Base-by-base conservation (phyloP, 1,140 invertebrate species). In the Triops longicaudatus region DNA sequence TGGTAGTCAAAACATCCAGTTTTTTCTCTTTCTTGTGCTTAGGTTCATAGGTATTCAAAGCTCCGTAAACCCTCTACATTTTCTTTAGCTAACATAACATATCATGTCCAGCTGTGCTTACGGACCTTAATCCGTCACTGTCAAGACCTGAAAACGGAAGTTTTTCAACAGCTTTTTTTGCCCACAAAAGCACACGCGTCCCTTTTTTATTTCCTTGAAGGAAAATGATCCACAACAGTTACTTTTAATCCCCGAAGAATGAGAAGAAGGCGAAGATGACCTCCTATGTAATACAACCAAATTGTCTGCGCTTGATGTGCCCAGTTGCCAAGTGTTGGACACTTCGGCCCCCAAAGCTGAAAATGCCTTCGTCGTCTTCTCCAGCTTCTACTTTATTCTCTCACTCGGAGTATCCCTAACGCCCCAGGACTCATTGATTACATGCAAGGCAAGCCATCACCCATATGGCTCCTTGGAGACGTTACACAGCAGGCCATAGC, bases 71-170 rank as follows among this genome's bases (percentile, higher is more conserved):
- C 31, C 31, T 37, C 7, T 37, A 37, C 31, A 37, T 37, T 37
- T 37, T 37, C 31, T 37, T 37, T 37, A 37, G 31, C 22, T n/a
- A n/a, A 11, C 22, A 63, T 63, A 63, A 63, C 3, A 22, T 63
- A 63, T 63, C 50, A 63, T 63, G 50, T 63, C 50, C 50, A 63
- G 50, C 50, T 63, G 50, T 63, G 50, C 50, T 63, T 63, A 63
- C 22, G 50, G 17, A 22, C 50, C 50, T 63, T 14, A 22, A 63
- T 63, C 22, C 50, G 50, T 63, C 50, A 63, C 50, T 63, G 50
- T 63, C n/a, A 63, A 10, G 31, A 37, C 31, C 31, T 37, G 31
- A 63, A 63, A 63, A 63, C 50, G 31, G 31, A 37, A 37, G 31
- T 37, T 37, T 37, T 37, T 63, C 50, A 22, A 63, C 14, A 63